Conservation (phyloP, 2,888 invertebrate genomes). For the Chrysolina oricalcia region DNA sequence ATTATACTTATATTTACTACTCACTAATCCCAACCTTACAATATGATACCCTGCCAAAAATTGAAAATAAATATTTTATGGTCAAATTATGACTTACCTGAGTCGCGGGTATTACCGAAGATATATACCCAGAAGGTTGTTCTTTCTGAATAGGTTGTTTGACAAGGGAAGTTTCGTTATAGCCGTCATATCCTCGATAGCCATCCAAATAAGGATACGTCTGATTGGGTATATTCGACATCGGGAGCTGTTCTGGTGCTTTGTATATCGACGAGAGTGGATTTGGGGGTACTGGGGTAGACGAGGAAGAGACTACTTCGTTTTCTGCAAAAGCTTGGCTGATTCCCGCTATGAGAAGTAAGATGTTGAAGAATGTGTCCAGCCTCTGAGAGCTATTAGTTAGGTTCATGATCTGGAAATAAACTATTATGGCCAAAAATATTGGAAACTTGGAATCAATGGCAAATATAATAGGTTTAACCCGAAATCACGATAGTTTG, state of each 20-base stretch:
- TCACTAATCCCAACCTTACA: neutral
- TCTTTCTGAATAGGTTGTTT: slow-evolving; percentile 14
- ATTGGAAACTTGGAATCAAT: neutral
- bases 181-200: slow-evolving; percentile 27
- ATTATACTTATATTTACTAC: neutral
- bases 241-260: slow-evolving; percentile 49
- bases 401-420: neutral
- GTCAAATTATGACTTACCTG: slow-evolving; percentile 29
- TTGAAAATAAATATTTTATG: too few relatives aligned
- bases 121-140: slow-evolving; percentile 22
- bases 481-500: too few relatives aligned
- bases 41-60: neutral
- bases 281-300: slow-evolving; percentile 4
- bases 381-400: neutral
- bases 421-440: too few relatives aligned
- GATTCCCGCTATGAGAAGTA: neutral
- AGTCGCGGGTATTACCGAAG: slow-evolving; percentile 33
- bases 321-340: neutral
- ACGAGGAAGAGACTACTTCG: neutral
- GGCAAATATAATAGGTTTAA: too few relatives aligned
- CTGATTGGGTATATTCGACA: slow-evolving; percentile 57
- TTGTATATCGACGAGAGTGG: slow-evolving; percentile 50
- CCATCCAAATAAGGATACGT: slow-evolving; percentile 59
- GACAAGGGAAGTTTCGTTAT: neutral
- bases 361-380: neutral